A percentile compares a stretch with the other conserved stretches of the same genome.
Evolutionary conservation across 2,888 invertebrate genomes (phyloP).

Genomic region (Sceliomorpha sp.): DNA sequence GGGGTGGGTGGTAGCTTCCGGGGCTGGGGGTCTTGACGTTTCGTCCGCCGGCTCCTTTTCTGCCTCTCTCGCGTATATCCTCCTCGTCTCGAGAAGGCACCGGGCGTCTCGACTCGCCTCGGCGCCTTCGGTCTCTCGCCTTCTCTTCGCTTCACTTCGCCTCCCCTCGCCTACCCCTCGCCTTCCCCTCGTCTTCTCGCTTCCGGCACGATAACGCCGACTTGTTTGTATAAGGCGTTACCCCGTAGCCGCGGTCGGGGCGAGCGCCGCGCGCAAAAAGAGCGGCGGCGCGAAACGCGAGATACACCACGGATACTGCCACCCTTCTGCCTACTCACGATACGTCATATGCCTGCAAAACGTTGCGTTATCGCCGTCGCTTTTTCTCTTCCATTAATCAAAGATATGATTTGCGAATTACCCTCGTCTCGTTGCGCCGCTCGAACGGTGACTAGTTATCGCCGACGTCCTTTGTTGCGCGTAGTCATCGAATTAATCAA

Average conservation of each 20-base stretch:
- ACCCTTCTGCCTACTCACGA: conserved; percentile 9
- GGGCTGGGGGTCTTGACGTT: conserved; percentile 59
- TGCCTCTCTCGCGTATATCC: conserved; percentile 36
- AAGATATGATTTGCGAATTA: conserved; percentile 33
- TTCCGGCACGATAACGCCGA: conserved; percentile 66
- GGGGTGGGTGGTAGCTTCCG: too few relatives aligned
- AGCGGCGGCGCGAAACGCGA: conserved; percentile 28
- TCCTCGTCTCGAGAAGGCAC: conserved; percentile 53
- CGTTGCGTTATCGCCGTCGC: conserved; percentile 35
- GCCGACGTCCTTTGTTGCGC: too few relatives aligned
- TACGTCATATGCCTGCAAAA: conserved; percentile 35
- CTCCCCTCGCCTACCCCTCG: conserved; percentile 48
- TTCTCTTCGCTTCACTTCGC: too few relatives aligned
- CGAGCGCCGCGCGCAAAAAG: conserved; percentile 56
- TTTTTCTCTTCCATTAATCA: conserved; percentile 47
- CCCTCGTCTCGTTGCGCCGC: too few relatives aligned
- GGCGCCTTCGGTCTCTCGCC: too few relatives aligned
- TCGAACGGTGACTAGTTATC: too few relatives aligned
- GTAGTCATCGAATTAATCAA: conserved; percentile 12
- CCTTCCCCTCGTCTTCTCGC: conserved; percentile 53
- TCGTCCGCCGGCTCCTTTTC: conserved; percentile 55
- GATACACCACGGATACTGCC: conserved; percentile 44
- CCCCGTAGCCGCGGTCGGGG: conserved; percentile 30
- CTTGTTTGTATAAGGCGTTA: conserved; percentile 66
- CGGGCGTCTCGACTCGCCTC: too few relatives aligned